phyloP scores from a whole-genome alignment of 1,140 invertebrate species.

The Pseudomyrmex flavicornis region DNA sequence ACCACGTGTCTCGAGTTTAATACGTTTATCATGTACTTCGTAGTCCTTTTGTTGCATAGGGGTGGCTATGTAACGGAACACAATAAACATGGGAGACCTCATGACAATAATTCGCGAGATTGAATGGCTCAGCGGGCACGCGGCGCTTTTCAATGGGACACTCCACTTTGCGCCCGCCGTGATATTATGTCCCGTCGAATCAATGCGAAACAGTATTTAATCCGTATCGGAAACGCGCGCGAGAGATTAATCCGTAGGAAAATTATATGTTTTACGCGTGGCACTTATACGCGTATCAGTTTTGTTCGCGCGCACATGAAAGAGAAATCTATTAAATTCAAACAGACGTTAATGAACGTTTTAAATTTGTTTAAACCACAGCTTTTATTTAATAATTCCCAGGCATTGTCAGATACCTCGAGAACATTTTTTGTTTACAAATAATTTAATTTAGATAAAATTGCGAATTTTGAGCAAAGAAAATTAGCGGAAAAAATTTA shows the following conservation, averaged over 20 bases:
- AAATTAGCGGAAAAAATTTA: background rate
- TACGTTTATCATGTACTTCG: no score
- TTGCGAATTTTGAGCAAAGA: background rate
- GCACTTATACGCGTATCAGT: background rate
- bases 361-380: no score
- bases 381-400: background rate
- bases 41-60: constrained; percentile 18
- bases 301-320: no score
- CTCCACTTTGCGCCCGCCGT: constrained; percentile 33
- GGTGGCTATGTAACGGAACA: constrained; percentile 65
- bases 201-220: constrained; percentile 40
- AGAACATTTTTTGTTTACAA: background rate
- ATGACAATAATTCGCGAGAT: constrained; percentile 64
- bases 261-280: background rate
- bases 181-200: constrained; percentile 27
- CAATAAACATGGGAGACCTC: constrained; percentile 54
- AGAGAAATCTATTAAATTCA: constrained; percentile 8
- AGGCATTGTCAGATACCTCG: background rate
- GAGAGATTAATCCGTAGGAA: background rate
- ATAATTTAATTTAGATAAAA: constrained; percentile 1
- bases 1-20: no score
- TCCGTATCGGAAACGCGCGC: background rate
- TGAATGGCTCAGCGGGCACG: constrained; percentile 72
- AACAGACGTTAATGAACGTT: background rate
- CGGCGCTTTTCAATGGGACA: constrained; percentile 54